Evolutionary conservation across 2,888 invertebrate species (phyloP).

Genomic region (Lymantria dispar): DNA sequence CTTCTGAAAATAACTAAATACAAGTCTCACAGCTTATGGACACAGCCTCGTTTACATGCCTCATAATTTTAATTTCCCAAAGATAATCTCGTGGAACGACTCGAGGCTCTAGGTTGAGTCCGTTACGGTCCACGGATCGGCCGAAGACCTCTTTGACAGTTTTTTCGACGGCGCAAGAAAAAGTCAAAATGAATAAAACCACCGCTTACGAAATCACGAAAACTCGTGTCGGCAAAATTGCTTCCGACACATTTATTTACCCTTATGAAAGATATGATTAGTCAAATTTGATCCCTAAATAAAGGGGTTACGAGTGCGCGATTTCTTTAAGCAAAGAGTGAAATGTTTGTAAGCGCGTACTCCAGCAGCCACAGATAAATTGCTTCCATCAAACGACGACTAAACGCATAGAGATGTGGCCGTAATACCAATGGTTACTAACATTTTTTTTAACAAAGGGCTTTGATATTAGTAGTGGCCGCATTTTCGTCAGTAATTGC

Average conservation of each 20-base stretch:
- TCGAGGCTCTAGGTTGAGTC: conserved; percentile 22
- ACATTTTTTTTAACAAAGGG: conserved; percentile 51
- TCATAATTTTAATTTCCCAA: conserved; percentile 32
- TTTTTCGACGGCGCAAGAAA: conserved; percentile 53
- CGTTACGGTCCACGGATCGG: conserved; percentile 52
- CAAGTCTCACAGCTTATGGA: conserved; percentile 3
- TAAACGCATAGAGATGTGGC: conserved; percentile 58
- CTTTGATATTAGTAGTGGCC: conserved; percentile 31
- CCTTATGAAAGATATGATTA: neutral
- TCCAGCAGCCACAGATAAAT: conserved; percentile 49
- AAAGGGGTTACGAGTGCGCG: conserved; percentile 17
- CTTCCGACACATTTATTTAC: conserved; percentile 32
- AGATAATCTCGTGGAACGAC: conserved; percentile 21
- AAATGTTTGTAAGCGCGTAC: conserved; percentile 17
- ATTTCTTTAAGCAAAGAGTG: neutral
- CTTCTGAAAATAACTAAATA: neutral
- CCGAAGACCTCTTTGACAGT: conserved; percentile 58
- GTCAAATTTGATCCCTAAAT: conserved; percentile 27
- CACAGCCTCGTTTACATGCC: conserved; percentile 13
- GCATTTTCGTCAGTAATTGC: conserved; percentile 40
- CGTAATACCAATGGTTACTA: conserved; percentile 46
- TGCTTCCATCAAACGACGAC: conserved; percentile 53
- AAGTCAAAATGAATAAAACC: conserved; percentile 55
- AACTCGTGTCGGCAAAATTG: conserved; percentile 69
- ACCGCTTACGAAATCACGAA: conserved; percentile 65